These are phyloP conservation scores for Dermochelys coriacea DNA, from an alignment of 2,797 vertebrate genomes.

Conservation along the genomic window DNA sequence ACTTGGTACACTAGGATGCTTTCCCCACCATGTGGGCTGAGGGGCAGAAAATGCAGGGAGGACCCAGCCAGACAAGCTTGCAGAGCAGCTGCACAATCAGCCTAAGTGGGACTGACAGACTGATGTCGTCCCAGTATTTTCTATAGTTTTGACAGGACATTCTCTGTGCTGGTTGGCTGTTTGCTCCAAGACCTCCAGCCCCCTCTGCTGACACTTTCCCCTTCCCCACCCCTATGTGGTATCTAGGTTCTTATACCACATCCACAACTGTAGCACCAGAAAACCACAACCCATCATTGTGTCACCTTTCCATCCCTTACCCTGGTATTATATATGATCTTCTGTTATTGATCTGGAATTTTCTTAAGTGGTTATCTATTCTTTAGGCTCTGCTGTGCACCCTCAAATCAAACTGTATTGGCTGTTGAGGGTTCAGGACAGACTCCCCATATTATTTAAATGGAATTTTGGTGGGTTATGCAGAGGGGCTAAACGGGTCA, in stretches of 20 bases:
- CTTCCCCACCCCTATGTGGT: slow-evolving; percentile 16
- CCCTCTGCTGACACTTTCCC: not conserved
- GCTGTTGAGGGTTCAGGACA: not conserved
- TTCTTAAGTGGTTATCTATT: not conserved
- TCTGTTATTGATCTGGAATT: slow-evolving; percentile 32
- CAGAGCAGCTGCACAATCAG: not conserved
- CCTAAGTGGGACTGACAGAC: not conserved
- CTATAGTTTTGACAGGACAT: not conserved
- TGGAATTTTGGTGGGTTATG: not conserved
- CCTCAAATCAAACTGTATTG: not conserved
- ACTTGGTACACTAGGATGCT: not conserved
- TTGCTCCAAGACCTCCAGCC: not conserved
- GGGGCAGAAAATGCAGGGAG: not conserved
- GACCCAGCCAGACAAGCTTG: not conserved
- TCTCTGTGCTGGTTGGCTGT: not conserved
- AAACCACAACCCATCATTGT: slow-evolving; percentile 7
- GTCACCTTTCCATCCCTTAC: not conserved
- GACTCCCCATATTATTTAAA: slow-evolving; percentile 2
- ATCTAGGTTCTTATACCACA: not conserved
- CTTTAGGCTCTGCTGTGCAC: not conserved
- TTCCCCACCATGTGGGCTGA: too few species aligned
- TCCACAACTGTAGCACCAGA: not conserved
- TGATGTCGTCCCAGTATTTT: not conserved
- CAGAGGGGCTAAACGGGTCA: not conserved
- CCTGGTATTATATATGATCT: not conserved